These are phyloP conservation scores for Sclerurus mexicanus DNA, from an alignment of 2,113 vertebrate species.

Conservation along the genomic window DNA sequence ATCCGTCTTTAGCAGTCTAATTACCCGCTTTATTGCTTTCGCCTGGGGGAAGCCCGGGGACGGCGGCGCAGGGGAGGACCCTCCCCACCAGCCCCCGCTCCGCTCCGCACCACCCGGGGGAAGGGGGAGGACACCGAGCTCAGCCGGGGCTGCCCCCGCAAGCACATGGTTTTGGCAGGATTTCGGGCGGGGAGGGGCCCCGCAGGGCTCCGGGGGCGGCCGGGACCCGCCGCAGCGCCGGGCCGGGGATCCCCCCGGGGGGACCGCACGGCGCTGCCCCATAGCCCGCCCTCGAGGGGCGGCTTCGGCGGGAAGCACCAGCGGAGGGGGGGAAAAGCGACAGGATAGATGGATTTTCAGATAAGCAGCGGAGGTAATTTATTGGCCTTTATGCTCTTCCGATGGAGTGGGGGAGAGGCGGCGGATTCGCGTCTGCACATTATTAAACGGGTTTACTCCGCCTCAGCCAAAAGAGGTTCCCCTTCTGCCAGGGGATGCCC, in stretches of 20 bases:
- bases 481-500: not conserved
- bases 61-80: conserved; percentile 82
- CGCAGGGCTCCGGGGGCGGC: not conserved
- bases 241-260: not conserved
- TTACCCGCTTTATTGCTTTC: conserved; percentile 99
- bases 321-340: not conserved
- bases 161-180: not conserved
- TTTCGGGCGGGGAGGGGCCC: not conserved
- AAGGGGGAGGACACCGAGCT: not conserved
- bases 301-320: conserved; percentile 41
- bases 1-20: conserved; percentile 99
- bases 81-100: conserved; percentile 68
- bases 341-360: conserved; percentile 69
- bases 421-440: conserved; percentile 51
- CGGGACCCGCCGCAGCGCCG: not conserved
- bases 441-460: conserved; percentile 59
- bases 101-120: not conserved
- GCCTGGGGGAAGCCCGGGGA: conserved; percentile 91
- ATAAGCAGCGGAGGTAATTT: conserved; percentile 75
- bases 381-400: conserved; percentile 76
- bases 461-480: conserved; percentile 22
- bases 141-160: not conserved
- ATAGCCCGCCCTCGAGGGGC: not conserved
- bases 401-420: conserved; percentile 69
- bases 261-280: not conserved